These are phyloP conservation scores for Dendropsophus ebraccatus DNA, from an alignment of 2,113 vertebrate genomes.

Conservation along the genomic window DNA sequence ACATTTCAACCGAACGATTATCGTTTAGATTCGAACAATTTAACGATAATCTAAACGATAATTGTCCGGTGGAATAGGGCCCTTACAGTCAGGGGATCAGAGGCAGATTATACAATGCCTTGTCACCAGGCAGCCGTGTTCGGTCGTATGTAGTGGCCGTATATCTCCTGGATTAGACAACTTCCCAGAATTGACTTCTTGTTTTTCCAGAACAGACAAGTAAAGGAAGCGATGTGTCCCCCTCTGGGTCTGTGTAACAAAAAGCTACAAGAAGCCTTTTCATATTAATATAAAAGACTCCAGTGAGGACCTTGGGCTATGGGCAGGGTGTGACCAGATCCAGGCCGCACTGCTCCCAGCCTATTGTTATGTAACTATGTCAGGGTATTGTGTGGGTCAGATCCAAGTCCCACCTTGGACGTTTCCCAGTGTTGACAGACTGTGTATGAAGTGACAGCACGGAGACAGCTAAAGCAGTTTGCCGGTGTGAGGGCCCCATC, in stretches of 20 bases:
- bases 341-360: not conserved
- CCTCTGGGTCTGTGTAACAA: not conserved
- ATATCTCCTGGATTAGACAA: not conserved
- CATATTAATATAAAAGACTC: not conserved
- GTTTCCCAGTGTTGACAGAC: not conserved
- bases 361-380: not conserved
- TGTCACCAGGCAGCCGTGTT: not conserved
- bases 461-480: no score
- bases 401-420: not conserved
- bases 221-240: not conserved
- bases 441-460: not conserved
- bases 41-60: no score
- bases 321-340: not conserved
- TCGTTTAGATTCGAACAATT: no score
- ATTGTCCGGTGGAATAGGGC: no score
- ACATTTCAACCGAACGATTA: no score
- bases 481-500: not conserved
- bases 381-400: not conserved
- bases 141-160: not conserved
- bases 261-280: not conserved
- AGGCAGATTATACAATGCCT: not conserved
- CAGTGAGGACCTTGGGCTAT: not conserved
- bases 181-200: conserved; percentile 4
- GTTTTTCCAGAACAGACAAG: not conserved
- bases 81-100: not conserved